These are phyloP conservation scores for Threskiornis aethiopicus DNA, from an alignment of 2,797 vertebrate species.

Conservation along the genomic window DNA sequence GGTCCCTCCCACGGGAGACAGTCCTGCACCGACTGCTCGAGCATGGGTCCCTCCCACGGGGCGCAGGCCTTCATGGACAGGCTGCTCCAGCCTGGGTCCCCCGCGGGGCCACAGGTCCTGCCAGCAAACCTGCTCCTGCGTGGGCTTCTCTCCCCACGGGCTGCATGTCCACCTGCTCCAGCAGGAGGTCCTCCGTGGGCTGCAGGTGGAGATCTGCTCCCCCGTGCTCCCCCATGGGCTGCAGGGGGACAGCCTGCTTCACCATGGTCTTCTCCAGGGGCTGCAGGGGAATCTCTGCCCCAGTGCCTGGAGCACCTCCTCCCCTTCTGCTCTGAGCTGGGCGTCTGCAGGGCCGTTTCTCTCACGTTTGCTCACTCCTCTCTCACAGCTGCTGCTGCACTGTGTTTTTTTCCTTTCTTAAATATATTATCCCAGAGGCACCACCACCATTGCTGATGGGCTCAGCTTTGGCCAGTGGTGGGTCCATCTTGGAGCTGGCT, in stretches of 20 bases:
- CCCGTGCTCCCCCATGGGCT: accelerated
- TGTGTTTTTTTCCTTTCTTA: background rate
- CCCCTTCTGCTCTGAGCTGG: background rate
- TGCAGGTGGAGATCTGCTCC: background rate
- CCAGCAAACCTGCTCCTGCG: background rate
- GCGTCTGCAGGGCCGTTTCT: background rate
- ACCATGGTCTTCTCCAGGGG: accelerated
- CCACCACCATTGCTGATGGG: background rate
- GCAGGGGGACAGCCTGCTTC: too few relatives aligned
- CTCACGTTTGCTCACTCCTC: background rate
- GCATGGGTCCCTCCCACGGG: accelerated
- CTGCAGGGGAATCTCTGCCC: background rate
- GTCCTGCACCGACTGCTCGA: background rate
- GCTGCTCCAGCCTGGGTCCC: background rate
- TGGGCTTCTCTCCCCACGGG: background rate
- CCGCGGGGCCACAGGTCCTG: background rate
- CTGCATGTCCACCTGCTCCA: accelerated
- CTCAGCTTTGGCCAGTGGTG: background rate
- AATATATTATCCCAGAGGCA: accelerated
- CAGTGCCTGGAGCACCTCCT: accelerated
- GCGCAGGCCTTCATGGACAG: background rate
- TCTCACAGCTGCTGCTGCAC: background rate
- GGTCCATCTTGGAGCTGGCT: accelerated
- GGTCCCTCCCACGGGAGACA: accelerated
- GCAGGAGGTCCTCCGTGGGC: accelerated